Conservation (phyloP, 2,113 vertebrate species). For the Pangasianodon gigas region DNA sequence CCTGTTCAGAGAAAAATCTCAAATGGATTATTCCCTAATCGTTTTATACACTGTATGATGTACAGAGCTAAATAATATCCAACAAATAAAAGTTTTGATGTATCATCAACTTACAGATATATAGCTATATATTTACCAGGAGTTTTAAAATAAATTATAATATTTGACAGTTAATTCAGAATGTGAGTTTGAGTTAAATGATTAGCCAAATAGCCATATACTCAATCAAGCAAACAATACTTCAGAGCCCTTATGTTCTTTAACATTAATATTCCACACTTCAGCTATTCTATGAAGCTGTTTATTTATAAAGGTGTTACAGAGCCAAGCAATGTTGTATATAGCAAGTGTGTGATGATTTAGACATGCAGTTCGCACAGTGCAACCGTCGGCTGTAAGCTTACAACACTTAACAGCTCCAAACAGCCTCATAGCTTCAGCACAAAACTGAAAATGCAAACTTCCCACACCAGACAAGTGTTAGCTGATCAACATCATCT, state of each 20-base stretch:
- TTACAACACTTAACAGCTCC: background rate
- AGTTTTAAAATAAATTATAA: background rate
- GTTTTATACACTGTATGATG: background rate
- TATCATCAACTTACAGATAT: background rate
- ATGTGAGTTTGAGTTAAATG: background rate
- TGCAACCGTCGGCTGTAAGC: background rate
- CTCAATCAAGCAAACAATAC: background rate
- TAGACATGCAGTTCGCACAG: background rate
- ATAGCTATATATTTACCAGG: background rate
- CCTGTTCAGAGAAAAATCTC: background rate
- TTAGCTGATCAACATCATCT: background rate
- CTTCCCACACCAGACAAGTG: background rate
- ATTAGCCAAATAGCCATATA: background rate
- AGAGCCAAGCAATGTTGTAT: background rate
- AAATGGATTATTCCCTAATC: background rate
- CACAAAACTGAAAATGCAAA: background rate
- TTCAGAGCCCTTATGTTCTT: background rate
- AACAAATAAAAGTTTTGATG: background rate
- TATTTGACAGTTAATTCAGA: background rate
- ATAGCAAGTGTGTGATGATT: background rate
- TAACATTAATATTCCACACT: background rate
- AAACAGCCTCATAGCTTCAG: background rate
- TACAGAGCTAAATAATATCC: background rate
- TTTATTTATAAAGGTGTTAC: background rate
- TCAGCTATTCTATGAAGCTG: background rate